Evolutionary conservation across 2,888 invertebrate genomes (phyloP).

Genomic region (Lasioglossum zephyrum): DNA sequence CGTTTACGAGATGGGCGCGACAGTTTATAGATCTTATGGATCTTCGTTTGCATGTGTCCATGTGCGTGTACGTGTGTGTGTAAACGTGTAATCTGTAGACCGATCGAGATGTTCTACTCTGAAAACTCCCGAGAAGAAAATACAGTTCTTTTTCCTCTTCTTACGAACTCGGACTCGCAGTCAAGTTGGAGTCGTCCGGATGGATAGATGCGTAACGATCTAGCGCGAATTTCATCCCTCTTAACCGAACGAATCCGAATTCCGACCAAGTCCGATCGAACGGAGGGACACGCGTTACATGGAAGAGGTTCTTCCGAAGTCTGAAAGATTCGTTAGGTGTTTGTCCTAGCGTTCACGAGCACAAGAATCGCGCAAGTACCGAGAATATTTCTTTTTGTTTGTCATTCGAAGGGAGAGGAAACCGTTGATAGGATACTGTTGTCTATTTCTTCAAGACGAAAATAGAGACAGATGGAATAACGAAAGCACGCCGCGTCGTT

Average conservation of each 20-base stretch:
- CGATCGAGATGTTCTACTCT: conserved; percentile 37
- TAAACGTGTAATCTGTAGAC: conserved; percentile 46
- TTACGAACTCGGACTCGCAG: conserved; percentile 24
- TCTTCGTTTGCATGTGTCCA: conserved; percentile 19
- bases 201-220: not conserved
- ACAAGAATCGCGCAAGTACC: not conserved
- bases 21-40: not conserved
- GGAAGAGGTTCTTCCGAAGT: not conserved
- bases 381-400: not conserved
- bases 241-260: not conserved
- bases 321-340: not conserved
- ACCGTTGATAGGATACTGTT: not conserved
- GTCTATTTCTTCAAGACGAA: not conserved
- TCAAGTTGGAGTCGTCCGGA: conserved; percentile 42
- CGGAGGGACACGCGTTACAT: not conserved
- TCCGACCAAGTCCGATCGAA: not conserved
- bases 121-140: conserved; percentile 43
- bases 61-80: not conserved
- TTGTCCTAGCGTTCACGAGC: not conserved
- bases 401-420: not conserved
- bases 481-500: not conserved
- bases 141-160: conserved; percentile 64
- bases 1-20: conserved; percentile 59
- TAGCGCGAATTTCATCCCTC: not conserved
- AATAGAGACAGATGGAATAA: no score